phyloP scores from a whole-genome alignment of 1,140 invertebrate species.

The Megalonaias nervosa region DNA sequence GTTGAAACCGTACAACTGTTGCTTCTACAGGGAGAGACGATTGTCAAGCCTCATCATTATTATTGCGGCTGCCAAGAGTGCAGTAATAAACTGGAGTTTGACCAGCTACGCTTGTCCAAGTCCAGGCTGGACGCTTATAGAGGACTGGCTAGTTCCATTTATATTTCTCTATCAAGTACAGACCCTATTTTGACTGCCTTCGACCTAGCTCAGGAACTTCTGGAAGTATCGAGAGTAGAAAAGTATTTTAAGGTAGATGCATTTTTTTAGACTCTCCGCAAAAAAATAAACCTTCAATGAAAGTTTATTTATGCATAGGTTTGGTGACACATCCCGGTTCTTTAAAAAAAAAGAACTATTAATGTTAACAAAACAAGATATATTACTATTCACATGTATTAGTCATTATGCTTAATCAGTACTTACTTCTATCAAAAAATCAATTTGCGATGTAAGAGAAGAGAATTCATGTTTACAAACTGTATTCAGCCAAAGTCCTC shows the following conservation, averaged over 20 bases:
- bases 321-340: no score
- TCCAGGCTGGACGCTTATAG: conserved; percentile 64
- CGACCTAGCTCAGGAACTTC: conserved; percentile 74
- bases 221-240: conserved; percentile 60
- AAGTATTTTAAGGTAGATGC: conserved; percentile 72
- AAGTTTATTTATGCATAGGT: no score
- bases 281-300: no score
- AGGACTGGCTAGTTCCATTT: conserved; percentile 70
- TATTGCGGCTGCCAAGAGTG: conserved; percentile 74
- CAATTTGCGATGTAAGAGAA: no score
- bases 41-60: conserved; percentile 74
- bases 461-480: no score
- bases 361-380: no score
- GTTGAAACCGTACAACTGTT: conserved; percentile 65
- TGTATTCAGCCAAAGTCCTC: no score
- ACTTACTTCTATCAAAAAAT: no score
- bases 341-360: no score
- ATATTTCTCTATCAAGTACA: conserved; percentile 76
- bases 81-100: conserved; percentile 70
- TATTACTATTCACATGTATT: no score
- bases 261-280: not conserved
- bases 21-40: conserved; percentile 55
- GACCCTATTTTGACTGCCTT: conserved; percentile 80
- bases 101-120: conserved; percentile 53
- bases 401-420: no score